These are phyloP conservation scores for Girardinichthys multiradiatus DNA, from an alignment of 2,113 vertebrate genomes.

Conservation along the genomic window DNA sequence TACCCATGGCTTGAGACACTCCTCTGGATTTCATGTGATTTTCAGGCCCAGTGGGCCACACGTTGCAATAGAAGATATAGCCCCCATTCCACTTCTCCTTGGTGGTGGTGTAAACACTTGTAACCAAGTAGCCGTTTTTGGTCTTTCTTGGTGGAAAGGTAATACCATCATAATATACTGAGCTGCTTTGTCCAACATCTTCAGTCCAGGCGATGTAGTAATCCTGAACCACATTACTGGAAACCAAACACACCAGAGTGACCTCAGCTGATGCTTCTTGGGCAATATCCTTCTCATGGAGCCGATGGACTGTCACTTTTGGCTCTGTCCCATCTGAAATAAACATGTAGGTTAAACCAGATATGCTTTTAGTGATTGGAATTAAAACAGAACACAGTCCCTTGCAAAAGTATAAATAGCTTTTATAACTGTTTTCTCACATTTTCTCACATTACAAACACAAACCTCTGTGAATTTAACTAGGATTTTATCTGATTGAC, in stretches of 20 bases:
- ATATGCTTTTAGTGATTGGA: not conserved
- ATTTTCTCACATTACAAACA: no score
- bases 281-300: not conserved
- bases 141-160: not conserved
- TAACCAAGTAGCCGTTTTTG: not conserved
- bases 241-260: conserved; percentile 51
- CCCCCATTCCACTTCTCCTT: accelerated
- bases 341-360: not conserved
- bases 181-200: accelerated
- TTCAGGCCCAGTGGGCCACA: not conserved
- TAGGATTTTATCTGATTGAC: no score
- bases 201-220: conserved; percentile 40
- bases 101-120: conserved; percentile 36
- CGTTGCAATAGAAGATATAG: not conserved
- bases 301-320: conserved; percentile 5
- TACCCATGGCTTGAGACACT: not conserved
- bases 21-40: accelerated
- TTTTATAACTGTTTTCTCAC: no score
- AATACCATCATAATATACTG: not conserved
- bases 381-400: no score
- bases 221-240: not conserved
- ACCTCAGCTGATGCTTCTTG: not conserved
- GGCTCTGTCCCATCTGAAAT: not conserved
- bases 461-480: no score
- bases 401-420: no score